A percentile compares a stretch with the other conserved stretches of the same genome.
Conservation (phyloP, 2,797 vertebrate genomes). For the Parauchenoglanis ngamensis region DNA sequence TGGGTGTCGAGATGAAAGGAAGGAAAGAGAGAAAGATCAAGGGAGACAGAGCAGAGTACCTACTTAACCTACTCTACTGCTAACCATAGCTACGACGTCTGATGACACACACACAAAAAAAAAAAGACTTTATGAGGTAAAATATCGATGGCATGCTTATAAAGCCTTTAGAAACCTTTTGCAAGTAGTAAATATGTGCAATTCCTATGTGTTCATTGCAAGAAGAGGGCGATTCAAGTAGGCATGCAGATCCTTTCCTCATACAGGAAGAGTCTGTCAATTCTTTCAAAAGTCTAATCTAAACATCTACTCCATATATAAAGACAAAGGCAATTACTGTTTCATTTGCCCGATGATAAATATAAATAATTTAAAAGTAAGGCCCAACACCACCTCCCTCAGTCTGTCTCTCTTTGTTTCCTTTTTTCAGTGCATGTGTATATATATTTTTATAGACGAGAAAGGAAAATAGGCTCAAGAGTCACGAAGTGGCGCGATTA, state of each 20-base stretch:
- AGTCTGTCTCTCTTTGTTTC: conserved; percentile 24
- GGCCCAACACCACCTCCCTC: conserved; percentile 56
- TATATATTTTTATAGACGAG: conserved; percentile 26
- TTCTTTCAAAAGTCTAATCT: conserved; percentile 19
- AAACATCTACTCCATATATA: background rate
- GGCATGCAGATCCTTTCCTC: conserved; percentile 28
- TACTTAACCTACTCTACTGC: conserved; percentile 37
- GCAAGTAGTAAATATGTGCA: conserved; percentile 26
- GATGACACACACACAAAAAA: background rate
- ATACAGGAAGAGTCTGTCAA: conserved; percentile 28
- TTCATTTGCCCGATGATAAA: background rate
- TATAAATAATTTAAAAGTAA: conserved; percentile 57
- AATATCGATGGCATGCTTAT: conserved; percentile 23
- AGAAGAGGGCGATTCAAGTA: conserved; percentile 39
- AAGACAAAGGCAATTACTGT: conserved; percentile 13
- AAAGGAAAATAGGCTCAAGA: conserved; percentile 38
- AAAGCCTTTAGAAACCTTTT: conserved; percentile 28
- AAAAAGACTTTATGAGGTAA: conserved; percentile 20
- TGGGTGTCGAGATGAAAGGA: background rate
- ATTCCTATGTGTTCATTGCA: conserved; percentile 12
- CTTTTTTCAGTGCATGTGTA: conserved; percentile 49
- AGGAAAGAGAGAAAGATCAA: conserved; percentile 12
- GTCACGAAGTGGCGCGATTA: conserved; percentile 5
- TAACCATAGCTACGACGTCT: conserved; percentile 3
- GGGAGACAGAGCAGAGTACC: conserved; percentile 33